Conservation (phyloP, 2,113 vertebrate genomes). For the Catharus minimus region DNA sequence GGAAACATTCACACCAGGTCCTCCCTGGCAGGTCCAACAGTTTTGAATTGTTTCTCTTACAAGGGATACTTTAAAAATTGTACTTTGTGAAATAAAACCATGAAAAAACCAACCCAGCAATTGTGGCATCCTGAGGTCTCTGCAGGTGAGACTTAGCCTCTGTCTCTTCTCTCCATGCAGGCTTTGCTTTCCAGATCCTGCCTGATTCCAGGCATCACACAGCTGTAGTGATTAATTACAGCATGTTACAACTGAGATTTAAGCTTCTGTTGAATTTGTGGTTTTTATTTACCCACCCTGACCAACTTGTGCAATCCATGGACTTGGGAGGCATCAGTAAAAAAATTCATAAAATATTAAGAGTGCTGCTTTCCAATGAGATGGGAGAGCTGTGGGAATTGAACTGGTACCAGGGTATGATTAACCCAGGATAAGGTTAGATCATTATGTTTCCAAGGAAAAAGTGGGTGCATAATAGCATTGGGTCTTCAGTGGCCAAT, state of each 20-base stretch:
- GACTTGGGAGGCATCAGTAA: not conserved
- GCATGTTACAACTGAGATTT: not conserved
- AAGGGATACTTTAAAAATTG: not conserved
- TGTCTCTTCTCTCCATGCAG: not conserved
- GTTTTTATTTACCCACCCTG: not conserved
- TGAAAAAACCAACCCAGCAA: fast-evolving
- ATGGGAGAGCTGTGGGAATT: not conserved
- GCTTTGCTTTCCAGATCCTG: not conserved
- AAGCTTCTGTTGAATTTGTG: not conserved
- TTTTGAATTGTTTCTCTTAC: not conserved
- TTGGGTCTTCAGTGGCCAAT: not conserved
- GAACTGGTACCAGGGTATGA: not conserved
- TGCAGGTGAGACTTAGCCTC: not conserved
- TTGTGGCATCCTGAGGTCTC: fast-evolving
- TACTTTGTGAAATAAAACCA: not conserved
- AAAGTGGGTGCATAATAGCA: not conserved
- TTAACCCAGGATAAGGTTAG: not conserved
- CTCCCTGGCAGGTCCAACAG: not conserved
- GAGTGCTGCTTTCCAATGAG: not conserved
- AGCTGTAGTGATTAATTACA: not conserved
- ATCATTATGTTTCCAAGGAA: not conserved
- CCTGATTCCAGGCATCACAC: not conserved
- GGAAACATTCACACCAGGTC: not conserved
- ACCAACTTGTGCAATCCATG: not conserved
- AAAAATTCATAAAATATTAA: not conserved